Evolutionary conservation across 2,113 vertebrate species (phyloP).

Genomic region (Seriola dumerili): DNA sequence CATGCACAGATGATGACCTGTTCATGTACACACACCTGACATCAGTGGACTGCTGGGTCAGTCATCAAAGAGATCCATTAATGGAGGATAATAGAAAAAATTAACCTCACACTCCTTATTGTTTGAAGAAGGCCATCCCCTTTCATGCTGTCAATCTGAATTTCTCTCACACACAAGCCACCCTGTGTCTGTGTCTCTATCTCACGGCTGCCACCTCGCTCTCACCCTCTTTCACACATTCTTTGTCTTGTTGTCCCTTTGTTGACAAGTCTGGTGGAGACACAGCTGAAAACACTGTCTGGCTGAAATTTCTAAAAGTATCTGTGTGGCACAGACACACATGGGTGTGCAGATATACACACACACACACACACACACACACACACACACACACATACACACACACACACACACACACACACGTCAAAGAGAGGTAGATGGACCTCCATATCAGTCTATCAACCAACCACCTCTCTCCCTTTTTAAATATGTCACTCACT

Average conservation of each 20-base stretch:
- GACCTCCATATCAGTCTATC: conserved; percentile 31
- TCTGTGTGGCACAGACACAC: conserved; percentile 9
- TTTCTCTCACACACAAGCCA: conserved; percentile 10
- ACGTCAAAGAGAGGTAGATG: not conserved
- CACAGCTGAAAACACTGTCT: conserved; percentile 42
- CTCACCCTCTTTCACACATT: conserved; percentile 47
- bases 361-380: not conserved
- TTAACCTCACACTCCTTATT: conserved; percentile 40
- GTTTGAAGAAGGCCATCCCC: conserved; percentile 29
- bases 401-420: not conserved
- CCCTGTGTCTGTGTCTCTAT: conserved; percentile 22
- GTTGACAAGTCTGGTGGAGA: conserved; percentile 54
- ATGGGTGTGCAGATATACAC: not conserved
- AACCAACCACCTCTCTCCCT: conserved; percentile 15
- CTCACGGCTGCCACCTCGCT: not conserved
- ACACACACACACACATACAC: not conserved
- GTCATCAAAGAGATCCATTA: conserved; percentile 47
- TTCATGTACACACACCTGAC: conserved; percentile 7
- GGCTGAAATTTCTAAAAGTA: conserved; percentile 9
- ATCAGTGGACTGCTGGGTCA: conserved; percentile 31
- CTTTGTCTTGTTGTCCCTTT: conserved; percentile 50
- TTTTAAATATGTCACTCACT: conserved; percentile 44
- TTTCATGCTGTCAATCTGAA: conserved; percentile 32
- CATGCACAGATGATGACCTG: conserved; percentile 10
- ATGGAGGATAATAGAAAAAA: conserved; percentile 51